Evolutionary conservation across 2,888 invertebrate species (phyloP).

Genomic region (Hoplodrina ambigua): DNA sequence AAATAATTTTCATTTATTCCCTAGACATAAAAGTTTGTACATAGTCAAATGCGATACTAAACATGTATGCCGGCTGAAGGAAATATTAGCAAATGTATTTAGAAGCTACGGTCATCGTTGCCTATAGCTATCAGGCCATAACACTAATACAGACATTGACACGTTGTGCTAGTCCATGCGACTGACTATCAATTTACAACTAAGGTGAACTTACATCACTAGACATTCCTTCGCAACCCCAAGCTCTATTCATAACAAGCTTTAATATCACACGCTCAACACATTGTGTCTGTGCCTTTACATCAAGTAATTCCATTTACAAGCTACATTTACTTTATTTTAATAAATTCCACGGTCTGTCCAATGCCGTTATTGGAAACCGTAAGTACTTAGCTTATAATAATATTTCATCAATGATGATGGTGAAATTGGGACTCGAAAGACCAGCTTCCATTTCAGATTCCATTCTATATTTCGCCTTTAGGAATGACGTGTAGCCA

Average conservation of each 20-base stretch:
- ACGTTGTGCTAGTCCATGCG: constrained; percentile 37
- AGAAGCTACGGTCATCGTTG: constrained; percentile 27
- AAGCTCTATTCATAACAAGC: constrained; percentile 38
- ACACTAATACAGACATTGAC: constrained; percentile 43
- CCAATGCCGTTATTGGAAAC: constrained; percentile 20
- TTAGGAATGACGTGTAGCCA: constrained; percentile 25
- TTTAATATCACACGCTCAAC: constrained; percentile 33
- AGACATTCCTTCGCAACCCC: constrained; percentile 7
- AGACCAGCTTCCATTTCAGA: constrained; percentile 60
- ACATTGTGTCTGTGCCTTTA: constrained; percentile 48
- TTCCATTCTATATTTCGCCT: constrained; percentile 1
- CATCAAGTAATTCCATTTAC: constrained; percentile 35
- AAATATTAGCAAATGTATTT: constrained; percentile 30
- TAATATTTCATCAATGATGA: constrained; percentile 26
- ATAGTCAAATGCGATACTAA: constrained; percentile 59
- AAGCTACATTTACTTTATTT: constrained; percentile 21
- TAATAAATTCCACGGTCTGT: constrained; percentile 29
- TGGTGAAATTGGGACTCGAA: constrained; percentile 48
- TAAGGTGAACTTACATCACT: constrained; percentile 33
- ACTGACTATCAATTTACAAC: constrained; percentile 23
- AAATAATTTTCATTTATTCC: constrained; percentile 30
- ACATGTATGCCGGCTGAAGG: constrained; percentile 38
- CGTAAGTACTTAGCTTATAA: constrained; percentile 33
- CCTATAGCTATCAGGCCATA: constrained; percentile 22
- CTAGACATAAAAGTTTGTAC: constrained; percentile 54